These are phyloP conservation scores for Margaritifera margaritifera DNA, from an alignment of 2,888 invertebrate species.

Conservation along the genomic window DNA sequence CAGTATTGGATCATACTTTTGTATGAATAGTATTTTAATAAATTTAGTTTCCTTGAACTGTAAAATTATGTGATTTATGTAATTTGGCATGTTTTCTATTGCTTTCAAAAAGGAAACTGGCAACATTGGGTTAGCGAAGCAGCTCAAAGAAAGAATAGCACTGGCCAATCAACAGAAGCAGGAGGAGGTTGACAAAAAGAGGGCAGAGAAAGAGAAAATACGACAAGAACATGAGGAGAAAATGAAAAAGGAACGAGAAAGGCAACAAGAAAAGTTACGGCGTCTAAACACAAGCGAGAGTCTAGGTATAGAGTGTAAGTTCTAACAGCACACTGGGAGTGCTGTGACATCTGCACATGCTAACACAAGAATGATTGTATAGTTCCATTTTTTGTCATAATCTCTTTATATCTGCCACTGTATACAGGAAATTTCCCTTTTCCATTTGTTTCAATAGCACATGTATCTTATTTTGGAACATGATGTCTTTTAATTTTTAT, in stretches of 20 bases:
- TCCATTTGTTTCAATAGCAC: too few relatives aligned
- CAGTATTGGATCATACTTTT: too few relatives aligned
- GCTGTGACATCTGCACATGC: too few relatives aligned
- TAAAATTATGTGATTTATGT: too few relatives aligned
- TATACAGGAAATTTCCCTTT: too few relatives aligned
- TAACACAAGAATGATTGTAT: too few relatives aligned
- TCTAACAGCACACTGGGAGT: not conserved
- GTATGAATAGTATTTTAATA: too few relatives aligned
- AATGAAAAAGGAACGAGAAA: constrained; percentile 54
- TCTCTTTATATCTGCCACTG: too few relatives aligned
- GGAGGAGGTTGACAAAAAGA: constrained; percentile 55
- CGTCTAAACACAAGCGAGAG: constrained; percentile 57
- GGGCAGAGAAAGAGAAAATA: constrained; percentile 54
- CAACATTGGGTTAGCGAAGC: constrained; percentile 53
- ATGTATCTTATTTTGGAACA: too few relatives aligned
- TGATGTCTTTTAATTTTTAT: too few relatives aligned
- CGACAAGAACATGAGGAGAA: constrained; percentile 56
- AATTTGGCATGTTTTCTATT: not conserved
- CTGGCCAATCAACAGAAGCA: constrained; percentile 53
- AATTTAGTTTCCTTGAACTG: too few relatives aligned
- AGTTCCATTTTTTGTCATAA: too few relatives aligned
- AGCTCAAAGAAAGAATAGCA: constrained; percentile 54
- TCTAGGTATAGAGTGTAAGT: constrained; percentile 53
- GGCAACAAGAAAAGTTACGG: constrained; percentile 59
- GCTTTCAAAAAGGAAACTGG: constrained; percentile 42